A percentile compares a stretch with the other conserved stretches of the same genome.
Conservation (phyloP, 2,797 vertebrate genomes). For the Knipowitschia caucasica region DNA sequence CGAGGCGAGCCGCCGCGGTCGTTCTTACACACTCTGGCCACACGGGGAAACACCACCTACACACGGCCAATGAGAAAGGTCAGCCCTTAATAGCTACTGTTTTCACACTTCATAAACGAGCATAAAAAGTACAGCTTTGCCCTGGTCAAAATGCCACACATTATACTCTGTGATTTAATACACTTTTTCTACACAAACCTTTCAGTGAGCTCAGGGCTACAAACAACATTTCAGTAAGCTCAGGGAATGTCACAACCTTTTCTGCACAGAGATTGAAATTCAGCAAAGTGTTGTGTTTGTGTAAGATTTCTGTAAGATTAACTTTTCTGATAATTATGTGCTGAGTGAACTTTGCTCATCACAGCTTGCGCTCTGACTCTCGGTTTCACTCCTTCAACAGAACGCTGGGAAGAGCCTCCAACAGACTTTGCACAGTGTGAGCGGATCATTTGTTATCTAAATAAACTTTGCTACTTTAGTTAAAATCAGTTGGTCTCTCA, state of each 20-base stretch:
- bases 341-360: not conserved
- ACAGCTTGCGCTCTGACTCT: not conserved
- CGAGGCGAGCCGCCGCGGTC: constrained; percentile 96
- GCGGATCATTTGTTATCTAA: too few relatives aligned
- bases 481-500: not conserved
- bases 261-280: not conserved
- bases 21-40: constrained; percentile 96
- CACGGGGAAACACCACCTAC: constrained; percentile 95
- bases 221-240: not conserved
- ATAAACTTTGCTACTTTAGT: not conserved
- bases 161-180: not conserved
- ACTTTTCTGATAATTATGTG: not conserved
- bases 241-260: not conserved
- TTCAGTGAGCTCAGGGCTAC: not conserved
- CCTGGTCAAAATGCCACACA: not conserved
- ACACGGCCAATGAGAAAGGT: constrained; percentile 6
- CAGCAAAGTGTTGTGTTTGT: not conserved
- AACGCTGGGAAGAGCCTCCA: not conserved
- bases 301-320: not conserved
- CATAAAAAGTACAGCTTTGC: not conserved
- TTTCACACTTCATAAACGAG: not conserved
- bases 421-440: not conserved
- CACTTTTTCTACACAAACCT: not conserved
- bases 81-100: not conserved
- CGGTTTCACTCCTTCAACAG: not conserved